Evolutionary conservation across 2,113 vertebrate genomes (phyloP).

Genomic region (Copsychus sechellarum): DNA sequence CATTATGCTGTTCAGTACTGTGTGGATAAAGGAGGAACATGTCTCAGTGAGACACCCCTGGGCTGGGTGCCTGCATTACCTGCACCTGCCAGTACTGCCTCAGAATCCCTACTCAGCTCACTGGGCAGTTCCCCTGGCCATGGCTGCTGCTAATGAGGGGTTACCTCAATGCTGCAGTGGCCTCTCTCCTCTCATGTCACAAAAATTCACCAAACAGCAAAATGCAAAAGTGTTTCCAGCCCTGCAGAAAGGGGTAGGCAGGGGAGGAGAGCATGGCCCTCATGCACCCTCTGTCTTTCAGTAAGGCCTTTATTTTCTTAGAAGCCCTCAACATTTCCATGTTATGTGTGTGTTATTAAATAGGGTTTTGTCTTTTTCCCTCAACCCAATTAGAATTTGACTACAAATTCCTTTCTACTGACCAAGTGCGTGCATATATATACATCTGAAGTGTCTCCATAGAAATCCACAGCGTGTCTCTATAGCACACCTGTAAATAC

Average conservation of each 20-base stretch:
- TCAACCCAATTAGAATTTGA: neutral
- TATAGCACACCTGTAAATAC: constrained; percentile 27
- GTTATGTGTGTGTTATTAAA: neutral
- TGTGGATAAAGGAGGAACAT: neutral
- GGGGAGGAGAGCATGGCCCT: neutral
- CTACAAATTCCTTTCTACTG: neutral
- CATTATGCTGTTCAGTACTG: neutral
- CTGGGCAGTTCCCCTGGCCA: neutral
- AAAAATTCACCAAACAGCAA: neutral
- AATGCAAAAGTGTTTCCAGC: neutral
- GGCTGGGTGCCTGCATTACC: neutral
- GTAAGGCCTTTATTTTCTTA: neutral
- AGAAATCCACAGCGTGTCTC: neutral
- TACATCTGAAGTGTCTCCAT: neutral
- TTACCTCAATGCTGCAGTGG: neutral
- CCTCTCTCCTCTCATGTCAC: neutral
- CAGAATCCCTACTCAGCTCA: neutral
- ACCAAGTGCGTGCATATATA: neutral
- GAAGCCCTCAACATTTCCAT: neutral
- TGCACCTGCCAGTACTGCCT: neutral
- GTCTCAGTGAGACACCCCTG: neutral
- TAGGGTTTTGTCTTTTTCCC: neutral
- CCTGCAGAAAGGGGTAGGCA: neutral
- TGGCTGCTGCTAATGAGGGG: neutral
- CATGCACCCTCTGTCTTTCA: neutral